These are phyloP conservation scores for Cydia amplana DNA, from an alignment of 1,140 invertebrate genomes.

Conservation along the genomic window DNA sequence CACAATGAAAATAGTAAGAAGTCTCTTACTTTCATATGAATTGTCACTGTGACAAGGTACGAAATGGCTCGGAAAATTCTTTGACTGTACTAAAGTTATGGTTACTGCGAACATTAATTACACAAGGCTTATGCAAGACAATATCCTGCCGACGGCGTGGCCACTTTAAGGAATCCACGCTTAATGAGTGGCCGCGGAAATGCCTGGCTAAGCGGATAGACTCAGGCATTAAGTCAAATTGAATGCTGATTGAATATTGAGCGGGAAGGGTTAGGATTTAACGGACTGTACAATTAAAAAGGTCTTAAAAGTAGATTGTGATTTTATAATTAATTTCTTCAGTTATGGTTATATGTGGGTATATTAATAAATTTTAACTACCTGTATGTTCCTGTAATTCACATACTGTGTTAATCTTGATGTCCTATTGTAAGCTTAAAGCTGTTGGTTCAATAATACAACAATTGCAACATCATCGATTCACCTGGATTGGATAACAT, in stretches of 20 bases:
- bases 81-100: background rate
- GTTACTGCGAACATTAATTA: background rate
- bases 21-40: too few relatives aligned
- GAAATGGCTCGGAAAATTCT: too few relatives aligned
- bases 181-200: slow-evolving; percentile 3
- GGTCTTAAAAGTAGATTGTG: background rate
- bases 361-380: too few relatives aligned
- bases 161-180: slow-evolving; percentile 4
- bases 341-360: too few relatives aligned
- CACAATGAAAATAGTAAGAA: too few relatives aligned
- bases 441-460: too few relatives aligned
- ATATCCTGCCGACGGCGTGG: background rate
- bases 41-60: too few relatives aligned
- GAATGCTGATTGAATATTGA: slow-evolving; percentile 16
- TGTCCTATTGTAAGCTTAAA: too few relatives aligned
- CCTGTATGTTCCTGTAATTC: too few relatives aligned
- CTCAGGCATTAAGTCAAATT: slow-evolving; percentile 6
- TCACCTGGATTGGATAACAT: too few relatives aligned
- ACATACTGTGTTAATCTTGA: too few relatives aligned
- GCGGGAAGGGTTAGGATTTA: slow-evolving; percentile 13
- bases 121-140: background rate
- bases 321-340: background rate
- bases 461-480: too few relatives aligned
- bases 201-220: background rate
- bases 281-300: background rate